These are phyloP conservation scores for Helicoverpa zea DNA, from an alignment of 1,140 invertebrate genomes.

Conservation along the genomic window DNA sequence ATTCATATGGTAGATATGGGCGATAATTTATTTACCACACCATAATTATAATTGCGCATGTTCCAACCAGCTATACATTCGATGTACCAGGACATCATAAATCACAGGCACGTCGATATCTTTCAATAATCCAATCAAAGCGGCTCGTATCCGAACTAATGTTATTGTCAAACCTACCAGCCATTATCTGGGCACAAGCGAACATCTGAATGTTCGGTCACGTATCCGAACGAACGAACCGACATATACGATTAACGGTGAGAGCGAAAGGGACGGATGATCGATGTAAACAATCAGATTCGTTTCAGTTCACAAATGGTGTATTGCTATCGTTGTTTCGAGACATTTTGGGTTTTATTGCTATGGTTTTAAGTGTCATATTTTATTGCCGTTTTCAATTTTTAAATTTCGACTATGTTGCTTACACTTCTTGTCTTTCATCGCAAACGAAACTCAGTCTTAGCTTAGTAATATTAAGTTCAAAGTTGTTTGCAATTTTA, in stretches of 20 bases:
- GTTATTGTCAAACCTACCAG: conserved; percentile 83
- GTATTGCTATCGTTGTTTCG: conserved; percentile 42
- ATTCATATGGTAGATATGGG: background rate
- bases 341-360: conserved; percentile 53
- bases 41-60: conserved; percentile 16
- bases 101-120: conserved; percentile 77
- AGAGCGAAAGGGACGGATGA: conserved; percentile 57
- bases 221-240: conserved; percentile 68
- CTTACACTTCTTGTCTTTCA: conserved; percentile 22
- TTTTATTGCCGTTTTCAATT: conserved; percentile 35
- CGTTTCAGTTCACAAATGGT: conserved; percentile 51
- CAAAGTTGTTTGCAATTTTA: conserved; percentile 48
- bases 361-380: conserved; percentile 16
- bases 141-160: conserved; percentile 79
- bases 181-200: conserved; percentile 77
- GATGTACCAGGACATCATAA: conserved; percentile 72
- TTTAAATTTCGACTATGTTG: conserved; percentile 50
- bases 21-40: conserved; percentile 16
- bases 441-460: background rate
- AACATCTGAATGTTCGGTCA: conserved; percentile 82
- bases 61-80: conserved; percentile 24
- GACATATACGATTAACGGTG: conserved; percentile 48
- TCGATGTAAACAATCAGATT: conserved; percentile 70
- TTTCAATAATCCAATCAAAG: conserved; percentile 86
- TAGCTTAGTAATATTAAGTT: conserved; percentile 16